phyloP scores from a whole-genome alignment of 2,888 invertebrate species.

The Thecophora atra region DNA sequence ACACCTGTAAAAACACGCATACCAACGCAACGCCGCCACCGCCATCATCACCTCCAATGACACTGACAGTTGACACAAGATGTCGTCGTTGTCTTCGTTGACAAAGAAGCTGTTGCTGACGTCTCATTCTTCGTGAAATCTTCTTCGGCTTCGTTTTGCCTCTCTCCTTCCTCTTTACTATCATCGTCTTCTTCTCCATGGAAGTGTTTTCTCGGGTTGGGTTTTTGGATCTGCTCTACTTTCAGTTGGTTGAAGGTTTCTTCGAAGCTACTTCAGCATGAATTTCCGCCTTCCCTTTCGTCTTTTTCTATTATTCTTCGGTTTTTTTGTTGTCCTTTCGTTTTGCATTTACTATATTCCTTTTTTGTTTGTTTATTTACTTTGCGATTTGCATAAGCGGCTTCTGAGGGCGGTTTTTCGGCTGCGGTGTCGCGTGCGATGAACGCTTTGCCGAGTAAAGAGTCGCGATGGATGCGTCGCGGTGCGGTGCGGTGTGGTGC shows the following conservation, averaged over 20 bases:
- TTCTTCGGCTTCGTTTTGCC: conserved; percentile 55
- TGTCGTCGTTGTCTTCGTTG: conserved; percentile 42
- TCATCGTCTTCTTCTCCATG: background rate
- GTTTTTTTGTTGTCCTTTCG: conserved; percentile 42
- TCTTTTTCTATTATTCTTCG: conserved; percentile 19
- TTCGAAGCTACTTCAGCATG: conserved; percentile 6
- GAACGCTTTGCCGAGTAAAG: too few species aligned
- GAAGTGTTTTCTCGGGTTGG: background rate
- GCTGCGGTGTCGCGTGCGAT: conserved; percentile 6
- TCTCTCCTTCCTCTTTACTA: conserved; percentile 47
- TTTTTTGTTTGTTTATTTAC: conserved; percentile 15
- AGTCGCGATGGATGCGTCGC: conserved; percentile 44
- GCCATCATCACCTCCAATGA: conserved; percentile 43
- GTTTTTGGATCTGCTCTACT: background rate
- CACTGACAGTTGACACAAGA: conserved; percentile 59
- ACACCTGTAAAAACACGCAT: background rate
- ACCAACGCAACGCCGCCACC: background rate
- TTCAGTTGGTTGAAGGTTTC: conserved; percentile 2
- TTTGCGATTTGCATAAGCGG: conserved; percentile 60
- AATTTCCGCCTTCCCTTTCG: conserved; percentile 9
- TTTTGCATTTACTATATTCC: conserved; percentile 22
- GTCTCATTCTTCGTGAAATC: conserved; percentile 30
- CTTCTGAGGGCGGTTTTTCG: conserved; percentile 40
- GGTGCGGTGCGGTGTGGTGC: conserved; percentile 45
- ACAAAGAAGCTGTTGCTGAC: conserved; percentile 35